Percentiles rank a stretch among this genome's conserved stretches.
These are phyloP conservation scores for Brenthis hecate DNA, from an alignment of 2,888 invertebrate species.

Conservation along the genomic window DNA sequence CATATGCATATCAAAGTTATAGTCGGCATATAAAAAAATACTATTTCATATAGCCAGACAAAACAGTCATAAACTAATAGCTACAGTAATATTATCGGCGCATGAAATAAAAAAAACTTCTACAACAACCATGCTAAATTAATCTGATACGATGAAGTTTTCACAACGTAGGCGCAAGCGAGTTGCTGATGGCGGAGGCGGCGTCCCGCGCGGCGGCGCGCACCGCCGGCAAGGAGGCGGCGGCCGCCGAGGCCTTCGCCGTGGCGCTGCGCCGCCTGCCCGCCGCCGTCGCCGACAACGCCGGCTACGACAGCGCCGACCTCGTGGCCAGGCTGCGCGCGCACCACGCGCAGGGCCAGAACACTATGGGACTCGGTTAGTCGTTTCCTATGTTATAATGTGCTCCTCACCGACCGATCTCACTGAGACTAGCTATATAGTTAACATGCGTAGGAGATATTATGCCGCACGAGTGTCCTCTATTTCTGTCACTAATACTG, in stretches of 20 bases:
- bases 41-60: too few relatives aligned
- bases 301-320: conserved; percentile 98
- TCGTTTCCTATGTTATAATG: conserved; percentile 15
- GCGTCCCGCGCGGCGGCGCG: conserved; percentile 91
- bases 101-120: too few relatives aligned
- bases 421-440: too few relatives aligned
- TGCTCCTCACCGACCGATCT: too few relatives aligned
- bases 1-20: too few relatives aligned
- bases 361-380: conserved; percentile 89
- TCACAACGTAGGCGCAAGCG: conserved; percentile 87
- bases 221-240: conserved; percentile 97
- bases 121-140: too few relatives aligned
- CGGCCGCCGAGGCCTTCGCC: conserved; percentile 98
- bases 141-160: too few relatives aligned
- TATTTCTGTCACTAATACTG: too few relatives aligned
- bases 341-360: conserved; percentile 91
- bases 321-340: conserved; percentile 96
- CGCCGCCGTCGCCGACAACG: conserved; percentile 98
- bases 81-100: neutral
- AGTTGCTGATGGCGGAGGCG: conserved; percentile 98
- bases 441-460: too few relatives aligned
- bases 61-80: neutral
- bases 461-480: too few relatives aligned
- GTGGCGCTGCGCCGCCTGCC: conserved; percentile 94
- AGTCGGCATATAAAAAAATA: too few relatives aligned